Percentiles rank a stretch among this genome's conserved stretches.
phyloP scores from a whole-genome alignment of 2,797 vertebrate species.

The Typhlichthys eigenmanni region DNA sequence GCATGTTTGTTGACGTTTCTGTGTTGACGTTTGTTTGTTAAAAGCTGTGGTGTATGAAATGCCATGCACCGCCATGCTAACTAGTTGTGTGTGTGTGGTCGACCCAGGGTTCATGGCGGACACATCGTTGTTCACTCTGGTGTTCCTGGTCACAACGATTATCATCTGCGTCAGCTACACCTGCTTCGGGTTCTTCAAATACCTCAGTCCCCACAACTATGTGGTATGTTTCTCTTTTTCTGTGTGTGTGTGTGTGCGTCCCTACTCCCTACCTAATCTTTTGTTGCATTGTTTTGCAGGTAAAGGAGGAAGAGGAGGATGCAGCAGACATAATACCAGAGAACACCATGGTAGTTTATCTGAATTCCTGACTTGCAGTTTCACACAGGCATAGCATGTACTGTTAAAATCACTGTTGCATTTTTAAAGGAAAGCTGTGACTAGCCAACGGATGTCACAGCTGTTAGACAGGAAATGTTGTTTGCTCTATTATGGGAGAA shows the following conservation, averaged over 20 bases:
- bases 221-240: constrained; percentile 68
- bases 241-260: neutral
- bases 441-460: no score
- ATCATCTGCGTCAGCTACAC: constrained; percentile 81
- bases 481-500: no score
- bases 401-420: no score
- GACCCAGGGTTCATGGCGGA: constrained; percentile 83
- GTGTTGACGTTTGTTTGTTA: no score
- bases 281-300: constrained; percentile 51
- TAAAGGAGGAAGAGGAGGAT: constrained; percentile 67
- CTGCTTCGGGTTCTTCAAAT: constrained; percentile 89
- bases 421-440: no score
- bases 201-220: constrained; percentile 91
- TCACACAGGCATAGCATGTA: no score
- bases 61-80: neutral
- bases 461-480: no score
- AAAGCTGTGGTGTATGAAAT: neutral
- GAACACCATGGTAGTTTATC: constrained; percentile 36
- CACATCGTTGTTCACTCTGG: constrained; percentile 88
- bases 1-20: no score
- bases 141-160: constrained; percentile 84
- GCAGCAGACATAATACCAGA: constrained; percentile 44
- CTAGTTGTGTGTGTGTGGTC: constrained; percentile 6
- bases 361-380: no score
- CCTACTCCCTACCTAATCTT: neutral